These are phyloP conservation scores for Sebastes matsubarae DNA, from an alignment of 2,797 vertebrate species.

Conservation along the genomic window DNA sequence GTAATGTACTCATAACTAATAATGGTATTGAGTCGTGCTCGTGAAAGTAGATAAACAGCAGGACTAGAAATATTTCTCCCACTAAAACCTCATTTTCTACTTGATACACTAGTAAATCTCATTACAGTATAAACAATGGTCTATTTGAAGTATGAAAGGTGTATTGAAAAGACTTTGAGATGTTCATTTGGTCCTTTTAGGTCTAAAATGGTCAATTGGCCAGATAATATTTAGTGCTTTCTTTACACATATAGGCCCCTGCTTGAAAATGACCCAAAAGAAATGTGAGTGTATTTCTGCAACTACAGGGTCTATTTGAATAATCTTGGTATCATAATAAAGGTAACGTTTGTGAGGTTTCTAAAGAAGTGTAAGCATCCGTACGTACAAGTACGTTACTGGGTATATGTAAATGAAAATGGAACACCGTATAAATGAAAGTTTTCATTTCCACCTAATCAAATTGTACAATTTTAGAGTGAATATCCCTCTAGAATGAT, in stretches of 20 bases:
- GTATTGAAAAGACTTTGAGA: neutral
- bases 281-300: neutral
- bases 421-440: too few species aligned
- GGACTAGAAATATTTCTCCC: constrained; percentile 1
- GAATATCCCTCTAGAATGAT: neutral
- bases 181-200: neutral
- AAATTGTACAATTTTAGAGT: neutral
- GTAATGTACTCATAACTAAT: constrained; percentile 29
- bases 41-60: neutral
- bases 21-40: neutral
- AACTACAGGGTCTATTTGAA: neutral
- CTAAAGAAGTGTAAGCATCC: neutral
- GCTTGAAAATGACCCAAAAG: neutral
- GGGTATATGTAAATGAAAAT: neutral
- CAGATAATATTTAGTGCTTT: constrained; percentile 36
- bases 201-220: neutral
- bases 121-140: neutral
- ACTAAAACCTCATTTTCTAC: constrained; percentile 1
- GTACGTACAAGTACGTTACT: neutral
- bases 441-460: neutral
- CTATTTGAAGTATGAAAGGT: neutral
- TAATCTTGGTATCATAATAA: neutral
- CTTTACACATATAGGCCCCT: neutral
- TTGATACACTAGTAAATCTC: neutral
- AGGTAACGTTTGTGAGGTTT: neutral